A percentile compares a stretch with the other conserved stretches of the same genome.
Conservation (phyloP, 2,113 vertebrate species). For the Archilochus colubris region DNA sequence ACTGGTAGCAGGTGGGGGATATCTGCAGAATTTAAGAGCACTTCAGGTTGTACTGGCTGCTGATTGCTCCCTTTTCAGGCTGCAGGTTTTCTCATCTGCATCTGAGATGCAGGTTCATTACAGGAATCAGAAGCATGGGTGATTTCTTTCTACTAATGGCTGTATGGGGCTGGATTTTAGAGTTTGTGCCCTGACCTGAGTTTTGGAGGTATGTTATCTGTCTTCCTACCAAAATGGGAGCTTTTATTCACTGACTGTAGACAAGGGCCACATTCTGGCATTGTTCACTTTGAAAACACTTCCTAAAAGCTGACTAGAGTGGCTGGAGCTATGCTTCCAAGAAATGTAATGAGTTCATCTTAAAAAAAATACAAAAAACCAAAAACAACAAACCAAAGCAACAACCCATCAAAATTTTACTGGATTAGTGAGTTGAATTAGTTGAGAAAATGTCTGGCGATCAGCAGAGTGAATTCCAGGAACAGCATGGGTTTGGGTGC, state of each 20-base stretch:
- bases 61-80: neutral
- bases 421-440: neutral
- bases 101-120: neutral
- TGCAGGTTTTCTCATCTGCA: neutral
- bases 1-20: neutral
- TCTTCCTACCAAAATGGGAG: neutral
- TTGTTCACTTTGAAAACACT: neutral
- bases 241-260: neutral
- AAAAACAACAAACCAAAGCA: neutral
- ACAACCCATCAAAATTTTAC: neutral
- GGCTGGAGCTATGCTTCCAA: neutral
- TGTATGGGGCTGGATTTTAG: neutral
- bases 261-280: neutral
- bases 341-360: neutral
- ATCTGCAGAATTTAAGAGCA: neutral
- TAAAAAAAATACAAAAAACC: rapidly evolving
- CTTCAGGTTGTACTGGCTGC: neutral
- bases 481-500: neutral
- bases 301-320: neutral
- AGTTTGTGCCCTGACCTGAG: neutral
- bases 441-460: neutral
- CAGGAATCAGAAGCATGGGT: neutral
- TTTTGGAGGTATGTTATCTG: neutral
- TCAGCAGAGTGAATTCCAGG: neutral
- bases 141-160: neutral